These are phyloP conservation scores for Rhopalosiphum padi DNA, from an alignment of 1,140 invertebrate genomes.

Conservation along the genomic window DNA sequence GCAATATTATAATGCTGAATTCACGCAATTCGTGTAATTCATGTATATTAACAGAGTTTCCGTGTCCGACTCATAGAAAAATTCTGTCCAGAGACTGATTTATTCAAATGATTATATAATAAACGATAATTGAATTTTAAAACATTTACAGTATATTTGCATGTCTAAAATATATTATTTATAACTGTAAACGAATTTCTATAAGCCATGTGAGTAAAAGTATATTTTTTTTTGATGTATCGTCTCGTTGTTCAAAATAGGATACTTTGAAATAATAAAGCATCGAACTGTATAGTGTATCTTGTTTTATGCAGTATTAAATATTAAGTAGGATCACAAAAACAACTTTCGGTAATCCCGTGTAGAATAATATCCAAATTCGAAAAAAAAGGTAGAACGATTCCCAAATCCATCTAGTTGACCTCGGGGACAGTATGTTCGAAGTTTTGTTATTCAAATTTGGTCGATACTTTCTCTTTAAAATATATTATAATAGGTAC, in stretches of 20 bases:
- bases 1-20: background rate
- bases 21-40: background rate
- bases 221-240: background rate
- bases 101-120: background rate
- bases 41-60: background rate
- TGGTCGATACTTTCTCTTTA: background rate
- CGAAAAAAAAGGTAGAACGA: background rate
- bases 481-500: background rate
- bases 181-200: too few relatives aligned
- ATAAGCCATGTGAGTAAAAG: background rate
- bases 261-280: background rate
- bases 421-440: background rate
- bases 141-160: background rate
- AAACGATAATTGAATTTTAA: background rate
- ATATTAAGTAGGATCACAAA: background rate
- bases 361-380: background rate
- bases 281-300: background rate
- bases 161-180: background rate
- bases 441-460: background rate
- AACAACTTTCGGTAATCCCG: slow-evolving; percentile 1
- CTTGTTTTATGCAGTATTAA: background rate
- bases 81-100: background rate
- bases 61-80: background rate
- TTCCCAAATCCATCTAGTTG: background rate
- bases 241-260: background rate